Percentiles rank a stretch among this genome's conserved stretches.
phyloP scores from a whole-genome alignment of 2,113 vertebrate genomes.

The Psilopsiagon aymara region DNA sequence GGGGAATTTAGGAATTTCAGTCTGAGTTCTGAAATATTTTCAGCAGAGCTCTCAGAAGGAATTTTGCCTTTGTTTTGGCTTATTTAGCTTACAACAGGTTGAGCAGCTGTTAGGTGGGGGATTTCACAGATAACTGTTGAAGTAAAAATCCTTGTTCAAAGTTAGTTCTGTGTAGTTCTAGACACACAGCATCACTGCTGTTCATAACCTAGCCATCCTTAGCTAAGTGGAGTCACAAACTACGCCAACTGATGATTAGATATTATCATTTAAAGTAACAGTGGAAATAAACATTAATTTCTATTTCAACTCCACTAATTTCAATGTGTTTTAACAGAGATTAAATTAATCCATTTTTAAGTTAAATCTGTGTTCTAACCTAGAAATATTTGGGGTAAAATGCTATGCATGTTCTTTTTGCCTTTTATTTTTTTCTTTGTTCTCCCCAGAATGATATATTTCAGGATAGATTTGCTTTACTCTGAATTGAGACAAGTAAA shows the following conservation, averaged over 20 bases:
- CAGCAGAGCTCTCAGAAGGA: background rate
- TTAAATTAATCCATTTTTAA: background rate
- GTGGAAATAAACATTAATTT: background rate
- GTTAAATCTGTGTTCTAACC: rapidly evolving
- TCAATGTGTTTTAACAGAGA: background rate
- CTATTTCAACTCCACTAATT: background rate
- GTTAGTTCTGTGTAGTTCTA: background rate
- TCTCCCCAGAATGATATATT: background rate
- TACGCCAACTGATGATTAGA: background rate
- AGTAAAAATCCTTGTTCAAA: background rate
- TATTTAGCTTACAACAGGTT: rapidly evolving
- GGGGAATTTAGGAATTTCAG: background rate
- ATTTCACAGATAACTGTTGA: background rate
- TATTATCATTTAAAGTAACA: background rate
- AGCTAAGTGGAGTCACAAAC: background rate
- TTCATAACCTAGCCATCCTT: rapidly evolving
- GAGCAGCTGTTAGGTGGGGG: rapidly evolving
- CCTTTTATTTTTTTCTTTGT: background rate
- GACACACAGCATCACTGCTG: background rate
- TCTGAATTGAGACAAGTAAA: background rate
- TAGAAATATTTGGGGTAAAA: background rate
- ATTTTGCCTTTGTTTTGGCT: rapidly evolving
- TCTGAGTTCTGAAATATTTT: background rate
- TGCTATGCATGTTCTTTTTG: too few relatives aligned
- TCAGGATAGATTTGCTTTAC: background rate